Conservation (phyloP, 2,797 vertebrate species). For the Gambelia wislizenii region DNA sequence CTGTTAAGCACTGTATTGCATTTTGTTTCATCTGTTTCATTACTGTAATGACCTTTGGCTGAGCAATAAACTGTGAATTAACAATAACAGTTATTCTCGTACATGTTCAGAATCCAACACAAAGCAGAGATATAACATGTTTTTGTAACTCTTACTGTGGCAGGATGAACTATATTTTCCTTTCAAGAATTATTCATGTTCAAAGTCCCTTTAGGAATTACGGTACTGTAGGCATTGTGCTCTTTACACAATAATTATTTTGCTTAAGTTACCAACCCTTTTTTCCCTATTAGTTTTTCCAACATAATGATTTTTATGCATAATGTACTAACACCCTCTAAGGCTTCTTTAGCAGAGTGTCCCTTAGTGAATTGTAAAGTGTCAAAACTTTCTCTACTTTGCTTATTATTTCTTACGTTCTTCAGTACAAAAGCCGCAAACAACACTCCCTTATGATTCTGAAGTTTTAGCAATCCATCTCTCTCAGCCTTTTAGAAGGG, state of each 20-base stretch:
- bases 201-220: background rate
- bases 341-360: background rate
- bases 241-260: background rate
- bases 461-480: slow-evolving; percentile 16
- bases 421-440: background rate
- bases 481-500: background rate
- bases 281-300: background rate
- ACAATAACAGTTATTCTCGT: background rate
- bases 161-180: background rate
- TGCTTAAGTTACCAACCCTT: background rate
- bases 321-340: background rate
- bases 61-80: slow-evolving; percentile 3
- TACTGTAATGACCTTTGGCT: background rate
- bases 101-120: background rate
- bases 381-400: background rate
- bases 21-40: slow-evolving; percentile 3
- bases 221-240: background rate
- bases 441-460: background rate
- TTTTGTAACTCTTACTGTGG: background rate
- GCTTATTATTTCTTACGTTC: background rate
- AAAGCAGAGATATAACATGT: background rate
- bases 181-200: background rate
- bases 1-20: background rate
- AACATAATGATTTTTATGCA: background rate
- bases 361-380: background rate